Conservation (phyloP, 2,797 vertebrate genomes). For the Borostomias antarcticus region DNA sequence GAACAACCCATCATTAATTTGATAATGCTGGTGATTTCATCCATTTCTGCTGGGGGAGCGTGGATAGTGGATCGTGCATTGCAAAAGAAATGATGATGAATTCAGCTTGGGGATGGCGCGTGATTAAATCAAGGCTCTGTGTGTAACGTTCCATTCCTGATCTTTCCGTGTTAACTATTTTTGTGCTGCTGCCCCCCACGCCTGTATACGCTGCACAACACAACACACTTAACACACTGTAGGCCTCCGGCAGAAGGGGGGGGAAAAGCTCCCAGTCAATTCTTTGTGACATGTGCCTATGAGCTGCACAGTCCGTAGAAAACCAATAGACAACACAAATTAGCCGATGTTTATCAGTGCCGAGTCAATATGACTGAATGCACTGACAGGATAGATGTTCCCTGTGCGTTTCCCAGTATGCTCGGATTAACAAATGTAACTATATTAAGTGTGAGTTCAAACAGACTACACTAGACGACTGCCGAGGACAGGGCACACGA, state of each 20-base stretch:
- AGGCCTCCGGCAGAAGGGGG: conserved; percentile 20
- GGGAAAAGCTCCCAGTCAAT: conserved; percentile 38
- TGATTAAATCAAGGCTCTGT: conserved; percentile 58
- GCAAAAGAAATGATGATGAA: neutral
- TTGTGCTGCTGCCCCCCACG: conserved; percentile 8
- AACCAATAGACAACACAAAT: conserved; percentile 27
- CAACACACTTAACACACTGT: conserved; percentile 12
- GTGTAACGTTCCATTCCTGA: conserved; percentile 71
- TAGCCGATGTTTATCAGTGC: neutral
- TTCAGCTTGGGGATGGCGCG: conserved; percentile 37
- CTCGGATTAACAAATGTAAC: conserved; percentile 12
- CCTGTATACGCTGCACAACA: conserved; percentile 16
- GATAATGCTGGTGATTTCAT: too few relatives aligned
- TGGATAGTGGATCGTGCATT: too few relatives aligned
- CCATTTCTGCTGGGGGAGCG: too few relatives aligned
- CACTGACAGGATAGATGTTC: conserved; percentile 10
- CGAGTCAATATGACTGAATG: neutral
- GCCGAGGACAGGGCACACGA: too few relatives aligned
- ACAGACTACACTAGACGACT: neutral
- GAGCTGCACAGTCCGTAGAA: conserved; percentile 39
- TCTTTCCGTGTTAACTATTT: conserved; percentile 59
- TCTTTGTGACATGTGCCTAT: conserved; percentile 45
- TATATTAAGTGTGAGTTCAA: neutral
- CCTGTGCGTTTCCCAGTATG: conserved; percentile 11
- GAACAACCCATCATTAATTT: too few relatives aligned